Percentiles rank a stretch among this genome's conserved stretches.
Evolutionary conservation across 1,140 invertebrate genomes (phyloP).

Genomic region (Drosophila pandora): DNA sequence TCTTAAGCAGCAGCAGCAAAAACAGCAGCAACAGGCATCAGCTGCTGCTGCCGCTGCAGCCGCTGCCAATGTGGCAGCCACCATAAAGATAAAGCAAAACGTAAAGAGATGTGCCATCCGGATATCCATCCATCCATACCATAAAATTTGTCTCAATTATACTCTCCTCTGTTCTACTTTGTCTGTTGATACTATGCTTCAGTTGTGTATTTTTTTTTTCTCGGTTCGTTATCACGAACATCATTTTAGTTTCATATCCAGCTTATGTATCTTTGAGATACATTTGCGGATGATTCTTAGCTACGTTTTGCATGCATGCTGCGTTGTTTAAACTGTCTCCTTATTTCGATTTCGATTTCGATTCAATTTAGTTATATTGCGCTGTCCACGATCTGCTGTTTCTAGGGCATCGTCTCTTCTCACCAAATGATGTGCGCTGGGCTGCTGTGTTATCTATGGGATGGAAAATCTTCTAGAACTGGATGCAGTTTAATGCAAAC

Average conservation of each 20-base stretch:
- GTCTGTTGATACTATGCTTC: constrained; percentile 57
- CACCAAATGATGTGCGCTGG: constrained; percentile 51
- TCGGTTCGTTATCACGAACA: constrained; percentile 36
- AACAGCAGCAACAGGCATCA: constrained; percentile 70
- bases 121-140: constrained; percentile 14
- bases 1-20: constrained; percentile 62
- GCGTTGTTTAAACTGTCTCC: constrained; percentile 46
- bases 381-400: constrained; percentile 39
- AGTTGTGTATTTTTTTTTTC: constrained; percentile 50
- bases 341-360: constrained; percentile 22
- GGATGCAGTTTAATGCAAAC: neutral
- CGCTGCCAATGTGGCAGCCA: constrained; percentile 74
- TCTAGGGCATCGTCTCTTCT: constrained; percentile 5
- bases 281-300: constrained; percentile 9
- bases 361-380: constrained; percentile 44
- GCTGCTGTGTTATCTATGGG: constrained; percentile 29
- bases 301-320: constrained; percentile 50
- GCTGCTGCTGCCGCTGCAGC: constrained; percentile 68
- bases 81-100: constrained; percentile 84
- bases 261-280: constrained; percentile 10
- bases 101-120: constrained; percentile 63
- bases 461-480: neutral
- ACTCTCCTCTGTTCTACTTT: constrained; percentile 47
- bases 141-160: neutral
- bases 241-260: constrained; percentile 36